Evolutionary conservation across 2,888 invertebrate species (phyloP).

Genomic region (Microplitis manilae): DNA sequence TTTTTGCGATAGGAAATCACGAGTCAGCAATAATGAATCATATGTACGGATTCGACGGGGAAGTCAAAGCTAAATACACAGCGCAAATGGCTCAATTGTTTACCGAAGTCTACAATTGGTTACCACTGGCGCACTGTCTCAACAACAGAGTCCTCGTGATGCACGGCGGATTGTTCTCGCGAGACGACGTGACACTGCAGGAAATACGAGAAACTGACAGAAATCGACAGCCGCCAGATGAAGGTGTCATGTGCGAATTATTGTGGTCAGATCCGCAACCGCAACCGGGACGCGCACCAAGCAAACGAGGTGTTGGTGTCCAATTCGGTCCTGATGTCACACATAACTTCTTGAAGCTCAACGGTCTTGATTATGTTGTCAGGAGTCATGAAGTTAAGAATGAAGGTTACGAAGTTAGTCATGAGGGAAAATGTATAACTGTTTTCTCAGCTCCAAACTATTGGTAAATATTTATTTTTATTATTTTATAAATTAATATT

Average conservation of each 20-base stretch:
- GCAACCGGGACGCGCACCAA: conserved; percentile 88
- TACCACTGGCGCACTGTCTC: conserved; percentile 96
- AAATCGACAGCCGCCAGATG: conserved; percentile 97
- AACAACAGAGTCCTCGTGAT: conserved; percentile 89
- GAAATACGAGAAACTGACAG: conserved; percentile 92
- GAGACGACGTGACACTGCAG: conserved; percentile 92
- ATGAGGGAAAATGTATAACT: conserved; percentile 96
- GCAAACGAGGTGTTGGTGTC: conserved; percentile 97
- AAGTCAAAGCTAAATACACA: conserved; percentile 96
- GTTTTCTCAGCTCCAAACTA: conserved; percentile 99
- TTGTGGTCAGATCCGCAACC: conserved; percentile 99
- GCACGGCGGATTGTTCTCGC: conserved; percentile 98
- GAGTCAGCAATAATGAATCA: conserved; percentile 99
- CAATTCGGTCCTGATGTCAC: conserved; percentile 99
- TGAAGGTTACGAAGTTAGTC: conserved; percentile 95
- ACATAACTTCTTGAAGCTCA: conserved; percentile 84
- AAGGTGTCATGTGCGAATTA: conserved; percentile 97
- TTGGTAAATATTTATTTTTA: conserved; percentile 80
- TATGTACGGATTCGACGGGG: conserved; percentile 99
- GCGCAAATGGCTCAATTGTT: conserved; percentile 97
- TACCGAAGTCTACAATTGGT: conserved; percentile 98
- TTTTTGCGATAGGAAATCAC: conserved; percentile 86
- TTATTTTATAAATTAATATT: conserved; percentile 15
- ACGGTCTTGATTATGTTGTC: conserved; percentile 93
- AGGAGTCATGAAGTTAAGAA: conserved; percentile 98